Base-by-base conservation (phyloP, 2,888 invertebrate genomes). In the Thymelicus sylvestris region DNA sequence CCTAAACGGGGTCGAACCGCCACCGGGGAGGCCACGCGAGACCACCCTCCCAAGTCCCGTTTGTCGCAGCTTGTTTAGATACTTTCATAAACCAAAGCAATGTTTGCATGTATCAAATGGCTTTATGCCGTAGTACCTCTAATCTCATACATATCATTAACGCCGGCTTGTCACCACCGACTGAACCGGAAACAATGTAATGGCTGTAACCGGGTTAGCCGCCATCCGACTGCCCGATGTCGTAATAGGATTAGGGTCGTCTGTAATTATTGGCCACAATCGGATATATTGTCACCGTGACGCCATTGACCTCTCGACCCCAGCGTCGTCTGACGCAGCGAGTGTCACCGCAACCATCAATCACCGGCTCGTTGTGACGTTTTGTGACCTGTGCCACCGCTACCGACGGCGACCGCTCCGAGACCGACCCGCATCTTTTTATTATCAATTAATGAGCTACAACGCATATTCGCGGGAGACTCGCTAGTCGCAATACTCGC, bases 251-350 rank as follows among this genome's bases (percentile, higher is more conserved):
- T 39, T 19, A 65, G 19, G 65, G 50, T 55, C 19, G 15, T 52
- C 31, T 31, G 55, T 19, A 50, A 64, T 64, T 39, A 59, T 64
- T 48, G 57, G 41, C 50, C 76, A 75, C 78, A 77, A 81, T 80
- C 77, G 83, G 82, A 39, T 60, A 83, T 86, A 87, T 86, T 87
- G 86, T 87, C 81, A 85, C 86, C 83, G 81, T 83, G 85, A 81
- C 84, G 92, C 83, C 92, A 92, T 89, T 93, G 92, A 92, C 92
- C 92, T 84, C 81, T 80, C 88, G 90, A 90, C 89, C 91, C 86
- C 77, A 78, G 80, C 83, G 55, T 63, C 57, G 69, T 83, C 77
- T 86, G 88, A 88, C 88, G 91, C 84, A 86, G 86, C 85, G 82
- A 86, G 80, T 89, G 91, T 90, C 92, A 88, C 88, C 85, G 86